Conservation (phyloP, 2,888 invertebrate species). For the Serrognathus titanus region DNA sequence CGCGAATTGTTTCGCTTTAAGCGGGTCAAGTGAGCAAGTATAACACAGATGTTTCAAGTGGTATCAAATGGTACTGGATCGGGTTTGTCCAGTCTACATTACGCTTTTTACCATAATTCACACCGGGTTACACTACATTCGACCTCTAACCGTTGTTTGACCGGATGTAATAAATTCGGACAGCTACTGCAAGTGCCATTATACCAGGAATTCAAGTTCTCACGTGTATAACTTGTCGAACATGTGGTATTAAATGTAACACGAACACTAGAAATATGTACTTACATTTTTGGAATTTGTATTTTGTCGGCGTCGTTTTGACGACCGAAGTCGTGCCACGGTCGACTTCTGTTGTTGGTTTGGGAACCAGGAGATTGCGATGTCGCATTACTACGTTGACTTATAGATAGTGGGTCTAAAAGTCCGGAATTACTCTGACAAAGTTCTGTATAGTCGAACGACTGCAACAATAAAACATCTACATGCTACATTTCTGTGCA, state of each 20-base stretch:
- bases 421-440: conserved; percentile 59
- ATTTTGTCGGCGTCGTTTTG: conserved; percentile 95
- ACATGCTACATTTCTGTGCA: too few relatives aligned
- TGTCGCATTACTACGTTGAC: conserved; percentile 40
- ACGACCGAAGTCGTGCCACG: conserved; percentile 92
- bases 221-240: not conserved
- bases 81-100: conserved; percentile 40
- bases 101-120: conserved; percentile 12
- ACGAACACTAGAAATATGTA: conserved; percentile 37
- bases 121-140: conserved; percentile 15
- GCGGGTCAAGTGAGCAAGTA: not conserved
- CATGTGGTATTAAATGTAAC: conserved; percentile 7
- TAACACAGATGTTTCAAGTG: conserved; percentile 9
- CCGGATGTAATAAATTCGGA: conserved; percentile 9
- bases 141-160: conserved; percentile 18
- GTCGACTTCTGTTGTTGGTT: conserved; percentile 70
- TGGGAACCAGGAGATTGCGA: conserved; percentile 48
- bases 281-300: conserved; percentile 97
- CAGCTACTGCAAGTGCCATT: conserved; percentile 10
- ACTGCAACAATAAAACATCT: conserved; percentile 54
- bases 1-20: not conserved
- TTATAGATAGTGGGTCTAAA: conserved; percentile 45
- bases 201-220: conserved; percentile 2
- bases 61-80: conserved; percentile 39
- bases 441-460: conserved; percentile 90